These are phyloP conservation scores for Hirundo rustica DNA, from an alignment of 2,797 vertebrate species.

Conservation along the genomic window DNA sequence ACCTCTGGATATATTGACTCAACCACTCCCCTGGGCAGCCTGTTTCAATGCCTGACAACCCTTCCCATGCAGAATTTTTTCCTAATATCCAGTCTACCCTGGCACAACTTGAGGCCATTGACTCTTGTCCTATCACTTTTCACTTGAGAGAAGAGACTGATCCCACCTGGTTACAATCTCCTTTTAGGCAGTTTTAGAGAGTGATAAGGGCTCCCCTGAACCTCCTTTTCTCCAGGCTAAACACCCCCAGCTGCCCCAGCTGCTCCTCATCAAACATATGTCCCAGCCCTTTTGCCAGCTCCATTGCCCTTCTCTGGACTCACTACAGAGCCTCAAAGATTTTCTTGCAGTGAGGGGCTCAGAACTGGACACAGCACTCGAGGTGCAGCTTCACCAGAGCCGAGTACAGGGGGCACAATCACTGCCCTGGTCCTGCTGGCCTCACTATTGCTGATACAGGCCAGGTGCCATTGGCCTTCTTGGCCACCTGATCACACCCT, in stretches of 20 bases:
- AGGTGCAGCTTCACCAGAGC: background rate
- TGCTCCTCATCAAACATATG: background rate
- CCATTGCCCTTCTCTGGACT: background rate
- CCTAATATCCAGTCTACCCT: background rate
- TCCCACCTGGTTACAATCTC: too few relatives aligned
- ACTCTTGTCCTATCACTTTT: background rate
- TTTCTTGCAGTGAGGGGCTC: background rate
- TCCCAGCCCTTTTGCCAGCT: background rate
- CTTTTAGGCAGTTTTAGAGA: background rate
- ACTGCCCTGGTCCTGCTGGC: background rate
- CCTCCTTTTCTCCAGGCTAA: background rate
- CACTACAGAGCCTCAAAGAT: accelerated
- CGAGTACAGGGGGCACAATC: accelerated
- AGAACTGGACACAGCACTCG: accelerated
- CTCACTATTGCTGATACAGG: accelerated
- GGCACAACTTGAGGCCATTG: background rate
- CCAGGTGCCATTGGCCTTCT: background rate
- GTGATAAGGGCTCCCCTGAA: too few relatives aligned
- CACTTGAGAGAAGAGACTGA: background rate
- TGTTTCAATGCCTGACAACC: background rate
- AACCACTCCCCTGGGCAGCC: background rate
- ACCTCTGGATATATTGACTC: background rate
- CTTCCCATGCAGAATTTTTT: background rate
- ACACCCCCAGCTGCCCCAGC: background rate
- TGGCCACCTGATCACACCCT: background rate